Percentiles rank a stretch among this genome's conserved stretches.
phyloP scores from a whole-genome alignment of 2,797 vertebrate genomes.

The Neoniphon sammara region DNA sequence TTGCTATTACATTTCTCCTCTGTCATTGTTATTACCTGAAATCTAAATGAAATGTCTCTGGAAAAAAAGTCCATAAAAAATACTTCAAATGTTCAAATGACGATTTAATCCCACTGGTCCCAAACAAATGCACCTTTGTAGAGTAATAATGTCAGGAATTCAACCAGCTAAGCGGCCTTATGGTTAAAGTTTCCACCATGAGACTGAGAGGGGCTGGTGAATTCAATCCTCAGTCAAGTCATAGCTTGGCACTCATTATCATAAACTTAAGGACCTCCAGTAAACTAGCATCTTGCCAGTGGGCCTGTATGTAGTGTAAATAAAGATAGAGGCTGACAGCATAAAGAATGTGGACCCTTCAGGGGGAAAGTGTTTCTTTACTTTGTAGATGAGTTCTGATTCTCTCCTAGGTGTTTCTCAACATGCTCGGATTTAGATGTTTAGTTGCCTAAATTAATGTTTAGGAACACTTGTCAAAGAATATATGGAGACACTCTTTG shows the following conservation, averaged over 20 bases:
- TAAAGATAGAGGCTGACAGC: conserved; percentile 19
- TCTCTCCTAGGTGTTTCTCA: conserved; percentile 11
- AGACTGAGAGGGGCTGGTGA: conserved; percentile 18
- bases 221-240: conserved; percentile 16
- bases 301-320: neutral
- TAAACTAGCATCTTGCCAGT: conserved; percentile 30
- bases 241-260: conserved; percentile 32
- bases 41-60: neutral
- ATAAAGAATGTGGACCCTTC: conserved; percentile 6
- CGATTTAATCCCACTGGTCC: neutral
- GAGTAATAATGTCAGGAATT: conserved; percentile 24
- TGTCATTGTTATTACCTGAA: neutral
- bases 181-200: conserved; percentile 12
- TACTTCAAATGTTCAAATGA: neutral
- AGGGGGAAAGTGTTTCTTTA: conserved; percentile 3
- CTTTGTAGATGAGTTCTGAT: conserved; percentile 7
- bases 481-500: conserved; percentile 51
- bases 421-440: neutral
- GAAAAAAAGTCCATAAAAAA: neutral
- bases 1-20: neutral
- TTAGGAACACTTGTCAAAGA: neutral
- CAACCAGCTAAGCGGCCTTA: conserved; percentile 1
- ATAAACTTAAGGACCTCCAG: conserved; percentile 28
- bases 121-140: conserved; percentile 19
- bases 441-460: neutral